Evolutionary conservation across 1,140 invertebrate species (phyloP), one percentile per base, ranked within the genome.

Genomic region (Lasioglossum baleicum): DNA sequence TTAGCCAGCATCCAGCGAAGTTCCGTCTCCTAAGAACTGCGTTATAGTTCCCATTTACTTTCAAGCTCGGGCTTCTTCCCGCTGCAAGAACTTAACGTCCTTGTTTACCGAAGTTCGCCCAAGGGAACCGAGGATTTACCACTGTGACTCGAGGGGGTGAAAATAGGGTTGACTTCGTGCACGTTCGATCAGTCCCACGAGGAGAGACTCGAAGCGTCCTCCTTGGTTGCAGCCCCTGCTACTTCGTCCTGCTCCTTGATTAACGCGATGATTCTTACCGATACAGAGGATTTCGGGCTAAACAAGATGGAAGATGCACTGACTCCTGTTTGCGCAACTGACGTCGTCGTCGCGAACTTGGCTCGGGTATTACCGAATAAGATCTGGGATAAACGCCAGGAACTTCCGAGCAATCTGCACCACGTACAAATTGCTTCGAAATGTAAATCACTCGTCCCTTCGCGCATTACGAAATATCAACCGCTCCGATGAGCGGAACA

Each of bases 41-140:
- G 51, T 51, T 44, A 75, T 66, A 76, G 58, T 63, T 66, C 48
- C 71, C 81, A 48, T 58, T 76, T 63, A n/a, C 35, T 73, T 26
- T 31, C 22, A n/a, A 15, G 13, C 63, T 22, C 51, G 15, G 0
- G 48, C 31, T 53, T 22, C 48, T 67, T 58, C 22, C 48, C 20
- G 56, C 78, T 11, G 48, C 44, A 20, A 7, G 15, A 85, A 84
- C 68, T 75, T 79, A 83, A 83, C 76, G 61, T 81, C 71, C 70
- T 81, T 83, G 75, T 83, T 87, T 84, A 83, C 68, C 65, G 70
- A 80, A 87, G 63, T 84, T 84, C 53, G 64, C 74, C 53, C 70
- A 35, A 20, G 75, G 64, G 74, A 64, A 72, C 26, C 40, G 31
- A 75, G 83, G 68, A 87, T 80, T 83, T 81, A 80, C 64, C 73